Conservation (phyloP, 2,888 invertebrate genomes). For the Nemotelus nigrinus region DNA sequence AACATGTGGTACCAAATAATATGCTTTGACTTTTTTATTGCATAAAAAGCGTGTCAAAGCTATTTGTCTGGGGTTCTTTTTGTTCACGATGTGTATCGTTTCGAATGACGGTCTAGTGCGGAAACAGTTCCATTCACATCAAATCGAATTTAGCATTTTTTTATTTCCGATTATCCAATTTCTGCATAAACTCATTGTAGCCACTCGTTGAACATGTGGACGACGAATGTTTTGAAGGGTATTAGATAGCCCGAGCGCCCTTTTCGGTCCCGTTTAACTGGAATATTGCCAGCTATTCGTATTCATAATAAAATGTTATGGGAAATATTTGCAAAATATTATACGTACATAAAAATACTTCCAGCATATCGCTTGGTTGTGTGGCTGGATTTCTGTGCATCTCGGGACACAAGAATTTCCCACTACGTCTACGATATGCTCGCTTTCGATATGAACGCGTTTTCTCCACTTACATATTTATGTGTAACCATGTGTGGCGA, state of each 20-base stretch:
- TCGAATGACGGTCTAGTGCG: no score
- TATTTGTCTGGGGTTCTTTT: no score
- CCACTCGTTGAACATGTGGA: not conserved
- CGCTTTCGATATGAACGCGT: not conserved
- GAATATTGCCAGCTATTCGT: conserved; percentile 48
- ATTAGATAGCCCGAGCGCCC: conserved; percentile 38
- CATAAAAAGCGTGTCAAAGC: no score
- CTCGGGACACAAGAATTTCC: not conserved
- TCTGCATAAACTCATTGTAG: not conserved
- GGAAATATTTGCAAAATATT: conserved; percentile 46
- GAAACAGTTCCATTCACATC: no score
- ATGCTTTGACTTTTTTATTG: no score
- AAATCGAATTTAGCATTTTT: no score
- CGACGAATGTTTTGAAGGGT: conserved; percentile 19
- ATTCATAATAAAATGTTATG: conserved; percentile 50
- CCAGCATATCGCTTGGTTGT: conserved; percentile 40
- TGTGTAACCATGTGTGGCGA: no score
- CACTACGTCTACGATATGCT: not conserved
- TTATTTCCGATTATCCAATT: not conserved
- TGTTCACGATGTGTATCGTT: no score
- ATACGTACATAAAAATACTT: conserved; percentile 30
- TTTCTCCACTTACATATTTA: no score
- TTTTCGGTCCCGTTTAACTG: conserved; percentile 38
- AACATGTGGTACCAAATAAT: no score
- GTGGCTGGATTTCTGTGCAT: conserved; percentile 6